These are phyloP conservation scores for Drosophila setifemur DNA, from an alignment of 1,140 invertebrate species.

Conservation along the genomic window DNA sequence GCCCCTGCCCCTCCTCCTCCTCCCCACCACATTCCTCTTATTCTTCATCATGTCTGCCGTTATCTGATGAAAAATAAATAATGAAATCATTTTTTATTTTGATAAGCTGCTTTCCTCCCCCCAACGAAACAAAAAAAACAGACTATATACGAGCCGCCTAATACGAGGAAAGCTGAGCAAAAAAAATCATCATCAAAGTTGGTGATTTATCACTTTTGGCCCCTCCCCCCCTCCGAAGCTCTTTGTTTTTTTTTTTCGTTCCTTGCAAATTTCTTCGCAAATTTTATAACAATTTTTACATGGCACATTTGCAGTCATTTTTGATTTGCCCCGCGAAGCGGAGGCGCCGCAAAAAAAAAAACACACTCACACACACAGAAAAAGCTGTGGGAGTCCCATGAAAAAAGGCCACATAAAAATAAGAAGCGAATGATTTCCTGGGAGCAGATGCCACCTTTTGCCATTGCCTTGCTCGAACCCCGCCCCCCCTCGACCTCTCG, in stretches of 20 bases:
- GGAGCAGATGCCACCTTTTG: constrained; percentile 53
- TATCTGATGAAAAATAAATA: constrained; percentile 79
- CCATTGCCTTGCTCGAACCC: constrained; percentile 53
- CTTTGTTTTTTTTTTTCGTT: not conserved
- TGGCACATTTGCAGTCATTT: constrained; percentile 76
- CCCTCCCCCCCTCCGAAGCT: not conserved
- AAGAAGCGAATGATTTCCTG: constrained; percentile 11
- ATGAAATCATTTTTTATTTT: constrained; percentile 81
- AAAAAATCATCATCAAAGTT: constrained; percentile 74
- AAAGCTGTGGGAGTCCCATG: too few species aligned
- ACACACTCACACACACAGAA: too few species aligned
- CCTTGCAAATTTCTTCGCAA: constrained; percentile 61
- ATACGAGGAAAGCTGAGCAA: constrained; percentile 20
- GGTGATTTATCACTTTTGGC: constrained; percentile 71
- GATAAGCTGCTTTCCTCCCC: constrained; percentile 70
- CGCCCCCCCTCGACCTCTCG: not conserved
- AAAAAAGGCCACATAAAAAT: not conserved
- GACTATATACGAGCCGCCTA: constrained; percentile 1
- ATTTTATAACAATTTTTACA: constrained; percentile 74
- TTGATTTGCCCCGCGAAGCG: constrained; percentile 52
- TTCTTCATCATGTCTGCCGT: constrained; percentile 43
- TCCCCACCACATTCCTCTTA: not conserved
- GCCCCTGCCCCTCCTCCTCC: not conserved
- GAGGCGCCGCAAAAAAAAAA: not conserved
- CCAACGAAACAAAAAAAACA: not conserved